Evolutionary conservation across 1,140 invertebrate species (phyloP).

Genomic region (Polyergus mexicanus): DNA sequence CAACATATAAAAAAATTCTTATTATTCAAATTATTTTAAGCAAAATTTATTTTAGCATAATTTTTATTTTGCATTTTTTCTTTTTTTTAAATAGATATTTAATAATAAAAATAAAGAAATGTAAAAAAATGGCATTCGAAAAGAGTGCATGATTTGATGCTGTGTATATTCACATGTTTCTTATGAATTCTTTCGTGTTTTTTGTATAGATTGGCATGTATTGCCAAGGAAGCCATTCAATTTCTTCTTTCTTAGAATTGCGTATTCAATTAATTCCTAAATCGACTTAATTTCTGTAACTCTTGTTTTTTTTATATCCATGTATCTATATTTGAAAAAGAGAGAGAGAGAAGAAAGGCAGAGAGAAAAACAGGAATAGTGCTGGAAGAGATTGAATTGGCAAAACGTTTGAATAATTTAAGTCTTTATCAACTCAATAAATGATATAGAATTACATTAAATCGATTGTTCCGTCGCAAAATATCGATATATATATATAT

Average conservation of each 20-base stretch:
- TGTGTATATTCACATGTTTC: background rate
- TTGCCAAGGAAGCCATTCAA: slow-evolving; percentile 55
- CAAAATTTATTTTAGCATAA: background rate
- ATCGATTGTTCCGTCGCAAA: slow-evolving; percentile 33
- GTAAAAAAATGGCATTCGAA: background rate
- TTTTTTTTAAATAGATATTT: background rate
- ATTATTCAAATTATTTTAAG: background rate
- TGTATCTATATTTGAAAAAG: background rate
- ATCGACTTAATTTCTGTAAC: slow-evolving; percentile 18
- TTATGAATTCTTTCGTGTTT: background rate
- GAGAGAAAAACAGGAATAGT: background rate
- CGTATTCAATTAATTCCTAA: slow-evolving; percentile 69
- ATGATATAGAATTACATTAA: slow-evolving; percentile 22
- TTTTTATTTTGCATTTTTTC: background rate
- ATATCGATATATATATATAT: background rate
- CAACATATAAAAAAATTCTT: background rate
- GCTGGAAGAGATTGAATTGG: slow-evolving; percentile 60
- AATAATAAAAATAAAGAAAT: background rate
- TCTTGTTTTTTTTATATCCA: background rate
- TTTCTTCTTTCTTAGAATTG: slow-evolving; percentile 33
- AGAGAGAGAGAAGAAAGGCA: background rate
- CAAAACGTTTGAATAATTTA: slow-evolving; percentile 70
- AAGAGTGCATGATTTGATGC: background rate
- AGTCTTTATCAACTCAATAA: slow-evolving; percentile 39
- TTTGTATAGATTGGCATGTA: background rate